Evolutionary conservation across 2,797 vertebrate species (phyloP).

Genomic region (Tapirus indicus): DNA sequence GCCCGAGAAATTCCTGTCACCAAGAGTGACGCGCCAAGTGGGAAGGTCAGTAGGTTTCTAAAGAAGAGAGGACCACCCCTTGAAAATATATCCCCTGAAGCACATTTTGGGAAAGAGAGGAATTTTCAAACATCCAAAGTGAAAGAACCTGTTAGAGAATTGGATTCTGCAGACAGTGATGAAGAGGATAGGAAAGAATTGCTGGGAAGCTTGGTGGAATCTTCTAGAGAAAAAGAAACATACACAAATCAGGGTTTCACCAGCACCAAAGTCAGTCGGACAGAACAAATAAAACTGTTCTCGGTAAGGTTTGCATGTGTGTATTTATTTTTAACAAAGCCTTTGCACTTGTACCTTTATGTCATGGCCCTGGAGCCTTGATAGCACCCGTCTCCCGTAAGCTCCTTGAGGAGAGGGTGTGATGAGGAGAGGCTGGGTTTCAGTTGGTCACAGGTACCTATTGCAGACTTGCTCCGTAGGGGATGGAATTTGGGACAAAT

Average conservation of each 20-base stretch:
- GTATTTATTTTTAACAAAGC: background rate
- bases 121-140: background rate
- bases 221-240: conserved; percentile 77
- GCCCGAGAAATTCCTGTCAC: rapidly evolving
- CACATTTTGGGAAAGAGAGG: background rate
- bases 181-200: conserved; percentile 89
- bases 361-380: background rate
- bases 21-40: background rate
- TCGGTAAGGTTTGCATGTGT: conserved; percentile 25
- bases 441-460: background rate
- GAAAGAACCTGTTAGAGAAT: background rate
- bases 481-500: rapidly evolving
- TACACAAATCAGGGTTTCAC: background rate
- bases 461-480: background rate
- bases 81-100: rapidly evolving
- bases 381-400: background rate
- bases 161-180: conserved; percentile 88
- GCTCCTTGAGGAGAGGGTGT: background rate
- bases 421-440: background rate
- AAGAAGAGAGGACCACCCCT: conserved; percentile 79
- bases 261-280: background rate
- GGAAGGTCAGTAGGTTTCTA: conserved; percentile 83
- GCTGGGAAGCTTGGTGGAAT: conserved; percentile 85
- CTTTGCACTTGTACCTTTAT: background rate
- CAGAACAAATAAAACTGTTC: conserved; percentile 47